A percentile compares a stretch with the other conserved stretches of the same genome.
Conservation (phyloP, 2,797 vertebrate genomes). For the Spatula versicolor region DNA sequence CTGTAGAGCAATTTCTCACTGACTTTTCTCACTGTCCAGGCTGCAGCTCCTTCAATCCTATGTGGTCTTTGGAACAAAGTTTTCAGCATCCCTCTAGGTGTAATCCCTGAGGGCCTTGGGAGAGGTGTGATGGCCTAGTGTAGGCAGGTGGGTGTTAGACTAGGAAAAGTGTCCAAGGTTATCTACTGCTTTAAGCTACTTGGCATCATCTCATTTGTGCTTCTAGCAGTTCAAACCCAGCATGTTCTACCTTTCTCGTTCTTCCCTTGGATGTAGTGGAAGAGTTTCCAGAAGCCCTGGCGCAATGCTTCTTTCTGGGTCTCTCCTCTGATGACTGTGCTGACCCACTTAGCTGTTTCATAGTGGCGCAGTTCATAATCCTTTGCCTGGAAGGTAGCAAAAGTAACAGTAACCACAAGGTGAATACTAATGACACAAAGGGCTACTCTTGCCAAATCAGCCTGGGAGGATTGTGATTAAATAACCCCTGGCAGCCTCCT, state of each 20-base stretch:
- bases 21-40: neutral
- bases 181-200: fast-evolving
- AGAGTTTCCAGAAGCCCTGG: constrained; percentile 73
- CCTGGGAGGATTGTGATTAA: fast-evolving
- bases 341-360: constrained; percentile 55
- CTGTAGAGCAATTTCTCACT: neutral
- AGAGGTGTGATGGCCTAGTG: neutral
- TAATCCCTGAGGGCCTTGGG: no score
- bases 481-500: neutral
- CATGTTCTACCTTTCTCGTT: constrained; percentile 55
- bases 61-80: neutral
- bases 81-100: neutral
- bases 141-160: neutral
- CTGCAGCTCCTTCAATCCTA: neutral
- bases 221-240: neutral
- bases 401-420: neutral
- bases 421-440: neutral
- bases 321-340: constrained; percentile 46
- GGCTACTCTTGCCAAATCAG: fast-evolving
- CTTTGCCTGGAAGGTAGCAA: constrained; percentile 22
- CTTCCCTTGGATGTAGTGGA: constrained; percentile 72
- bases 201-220: neutral
- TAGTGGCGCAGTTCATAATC: constrained; percentile 67
- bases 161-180: neutral
- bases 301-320: constrained; percentile 56